A percentile compares a stretch with the other conserved stretches of the same genome.
Evolutionary conservation across 2,888 invertebrate species (phyloP).

Genomic region (Orthonevra nobilis): DNA sequence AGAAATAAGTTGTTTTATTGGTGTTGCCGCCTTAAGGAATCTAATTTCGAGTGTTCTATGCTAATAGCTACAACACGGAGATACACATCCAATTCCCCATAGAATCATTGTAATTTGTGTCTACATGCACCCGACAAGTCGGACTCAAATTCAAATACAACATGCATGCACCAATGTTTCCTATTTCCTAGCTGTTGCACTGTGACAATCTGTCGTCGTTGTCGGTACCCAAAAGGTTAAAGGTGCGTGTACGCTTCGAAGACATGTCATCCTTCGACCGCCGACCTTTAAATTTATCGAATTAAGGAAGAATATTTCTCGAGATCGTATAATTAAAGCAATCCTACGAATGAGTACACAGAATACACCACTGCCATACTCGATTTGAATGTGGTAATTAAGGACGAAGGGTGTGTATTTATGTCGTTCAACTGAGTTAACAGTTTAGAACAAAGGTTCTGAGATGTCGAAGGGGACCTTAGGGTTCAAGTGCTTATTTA

Average conservation of each 20-base stretch:
- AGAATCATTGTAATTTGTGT: slow-evolving; percentile 41
- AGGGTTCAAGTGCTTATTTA: slow-evolving; percentile 47
- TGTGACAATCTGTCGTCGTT: background rate
- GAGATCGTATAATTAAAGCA: slow-evolving; percentile 66
- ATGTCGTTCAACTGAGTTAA: slow-evolving; percentile 25
- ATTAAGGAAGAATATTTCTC: slow-evolving; percentile 52
- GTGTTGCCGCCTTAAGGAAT: slow-evolving; percentile 7
- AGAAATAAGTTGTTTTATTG: background rate
- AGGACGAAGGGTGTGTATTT: slow-evolving; percentile 25
- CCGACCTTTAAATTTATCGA: slow-evolving; percentile 38
- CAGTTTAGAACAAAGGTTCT: slow-evolving; percentile 37
- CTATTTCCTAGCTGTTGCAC: slow-evolving; percentile 11
- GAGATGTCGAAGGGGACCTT: slow-evolving; percentile 38
- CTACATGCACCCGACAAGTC: slow-evolving; percentile 39
- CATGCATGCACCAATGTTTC: slow-evolving; percentile 61
- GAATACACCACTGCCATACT: slow-evolving; percentile 14
- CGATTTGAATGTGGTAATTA: slow-evolving; percentile 57
- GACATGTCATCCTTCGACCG: slow-evolving; percentile 8
- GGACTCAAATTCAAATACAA: slow-evolving; percentile 40
- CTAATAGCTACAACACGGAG: slow-evolving; percentile 53
- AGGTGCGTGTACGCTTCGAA: slow-evolving; percentile 14
- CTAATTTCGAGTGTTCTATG: slow-evolving; percentile 41
- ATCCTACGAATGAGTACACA: slow-evolving; percentile 37
- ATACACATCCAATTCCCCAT: slow-evolving; percentile 34
- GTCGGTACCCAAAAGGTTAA: background rate